Evolutionary conservation across 2,797 vertebrate genomes (phyloP), one percentile per base, ranked within the genome.

Genomic region (Anas acuta): DNA sequence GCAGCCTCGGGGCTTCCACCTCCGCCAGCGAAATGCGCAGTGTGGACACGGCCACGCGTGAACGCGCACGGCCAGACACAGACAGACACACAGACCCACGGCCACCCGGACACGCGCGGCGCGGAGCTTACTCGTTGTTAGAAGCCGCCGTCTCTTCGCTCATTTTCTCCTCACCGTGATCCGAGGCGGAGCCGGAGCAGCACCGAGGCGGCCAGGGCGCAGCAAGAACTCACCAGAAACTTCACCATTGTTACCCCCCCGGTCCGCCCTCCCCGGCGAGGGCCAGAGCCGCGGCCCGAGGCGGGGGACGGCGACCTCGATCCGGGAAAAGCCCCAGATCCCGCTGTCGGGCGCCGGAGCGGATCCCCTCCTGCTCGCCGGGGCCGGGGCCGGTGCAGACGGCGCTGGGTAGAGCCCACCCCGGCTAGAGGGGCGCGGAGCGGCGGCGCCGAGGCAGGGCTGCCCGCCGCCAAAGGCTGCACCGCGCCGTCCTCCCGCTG

Each of bases 91-190:
- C 62, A 43, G 30, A 32, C 62, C 32, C 39, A 71, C 32, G 51
- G 49, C 22, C 49, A 49, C 49, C 22, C 64, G 30, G 39, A 32
- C 62, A 43, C 30, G 74, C 32, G 51, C 83, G 79, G 86, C 51
- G 62, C 74, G 73, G 89, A 53, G 98, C 99, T 99, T 98, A 99
- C 99, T 99, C 99, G 98, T 99, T 98, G 98, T 99, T 99, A 98
- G 98, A 98, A 99, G 99, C 98, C 98, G 98, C 98, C 98, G 99
- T 98, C 98, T 99, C 99, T 98, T 99, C 99, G 99, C 98, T 99
- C 99, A 99, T 99, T 98, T 99, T 98, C 98, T 98, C 98, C 99
- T 99, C 99, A 99, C 98, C 98, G 98, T 95, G 98, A 98, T 98
- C 98, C 98, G 98, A 98, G 98, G 98, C 97, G 98, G 98, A 98